Conservation (phyloP, 2,888 invertebrate genomes). For the Sicus ferrugineus region DNA sequence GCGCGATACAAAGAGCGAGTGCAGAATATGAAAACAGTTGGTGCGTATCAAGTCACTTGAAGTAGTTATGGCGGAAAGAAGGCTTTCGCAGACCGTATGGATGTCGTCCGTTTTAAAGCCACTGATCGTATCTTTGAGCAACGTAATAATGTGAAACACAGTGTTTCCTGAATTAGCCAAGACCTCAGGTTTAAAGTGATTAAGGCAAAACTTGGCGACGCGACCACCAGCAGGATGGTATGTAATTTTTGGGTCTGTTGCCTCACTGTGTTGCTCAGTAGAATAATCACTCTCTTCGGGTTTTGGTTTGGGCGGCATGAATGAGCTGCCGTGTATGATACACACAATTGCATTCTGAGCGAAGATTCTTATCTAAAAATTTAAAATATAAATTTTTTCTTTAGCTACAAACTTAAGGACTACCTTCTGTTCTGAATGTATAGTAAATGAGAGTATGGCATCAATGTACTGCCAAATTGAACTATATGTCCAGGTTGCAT, state of each 20-base stretch:
- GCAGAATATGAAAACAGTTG: too few relatives aligned
- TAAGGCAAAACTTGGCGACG: constrained; percentile 75
- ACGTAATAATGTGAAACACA: too few relatives aligned
- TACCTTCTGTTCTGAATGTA: too few relatives aligned
- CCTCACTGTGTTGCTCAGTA: constrained; percentile 50
- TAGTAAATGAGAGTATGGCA: too few relatives aligned
- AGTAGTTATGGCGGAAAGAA: constrained; percentile 86
- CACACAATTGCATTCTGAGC: constrained; percentile 83
- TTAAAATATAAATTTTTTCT: constrained; percentile 1
- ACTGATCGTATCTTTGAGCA: constrained; percentile 78
- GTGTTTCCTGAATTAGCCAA: too few relatives aligned
- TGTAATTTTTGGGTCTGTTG: too few relatives aligned
- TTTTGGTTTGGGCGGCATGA: constrained; percentile 64
- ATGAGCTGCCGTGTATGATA: constrained; percentile 76
- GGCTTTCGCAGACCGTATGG: constrained; percentile 80
- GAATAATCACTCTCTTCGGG: constrained; percentile 52
- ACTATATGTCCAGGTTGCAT: too few relatives aligned
- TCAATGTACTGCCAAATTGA: constrained; percentile 77
- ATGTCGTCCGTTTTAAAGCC: constrained; percentile 79
- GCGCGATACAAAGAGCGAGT: too few relatives aligned
- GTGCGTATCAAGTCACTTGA: constrained; percentile 83
- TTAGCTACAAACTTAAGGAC: too few relatives aligned
- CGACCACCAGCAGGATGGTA: too few relatives aligned
- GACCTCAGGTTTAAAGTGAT: too few relatives aligned
- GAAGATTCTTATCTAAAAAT: constrained; percentile 78